phyloP scores from a whole-genome alignment of 2,797 vertebrate genomes.

The Anguilla megastoma region DNA sequence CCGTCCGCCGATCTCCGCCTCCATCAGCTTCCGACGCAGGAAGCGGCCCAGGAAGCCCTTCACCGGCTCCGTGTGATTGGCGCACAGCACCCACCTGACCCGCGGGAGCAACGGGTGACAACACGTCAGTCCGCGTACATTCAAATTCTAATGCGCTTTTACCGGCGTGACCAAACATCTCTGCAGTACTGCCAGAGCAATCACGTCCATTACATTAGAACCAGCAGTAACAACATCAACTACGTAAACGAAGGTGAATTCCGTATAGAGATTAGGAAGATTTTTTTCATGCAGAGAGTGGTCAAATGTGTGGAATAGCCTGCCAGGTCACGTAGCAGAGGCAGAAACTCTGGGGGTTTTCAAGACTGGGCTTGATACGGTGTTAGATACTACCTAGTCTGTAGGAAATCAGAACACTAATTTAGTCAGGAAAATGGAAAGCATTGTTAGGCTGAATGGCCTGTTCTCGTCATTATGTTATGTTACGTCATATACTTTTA shows the following conservation, averaged over 20 bases:
- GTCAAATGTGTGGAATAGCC: no score
- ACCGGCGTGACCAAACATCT: not conserved
- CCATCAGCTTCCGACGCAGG: conserved; percentile 91
- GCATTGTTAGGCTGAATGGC: no score
- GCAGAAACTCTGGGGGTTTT: no score
- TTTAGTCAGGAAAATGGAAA: no score
- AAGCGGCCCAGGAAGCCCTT: conserved; percentile 93
- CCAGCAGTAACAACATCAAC: not conserved
- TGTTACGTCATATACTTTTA: not conserved
- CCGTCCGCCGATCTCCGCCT: conserved; percentile 88
- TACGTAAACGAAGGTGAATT: not conserved
- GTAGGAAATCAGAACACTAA: no score
- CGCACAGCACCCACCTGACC: conserved; percentile 91
- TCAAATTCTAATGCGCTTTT: not conserved
- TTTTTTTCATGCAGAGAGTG: no score
- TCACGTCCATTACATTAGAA: not conserved
- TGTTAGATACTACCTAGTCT: no score
- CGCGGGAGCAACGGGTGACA: not conserved
- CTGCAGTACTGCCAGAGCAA: not conserved
- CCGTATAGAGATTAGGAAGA: no score
- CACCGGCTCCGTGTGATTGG: conserved; percentile 95
- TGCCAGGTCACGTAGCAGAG: no score
- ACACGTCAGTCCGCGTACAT: not conserved
- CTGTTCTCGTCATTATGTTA: no score
- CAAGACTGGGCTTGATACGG: no score